Percentiles rank a stretch among this genome's conserved stretches.
Evolutionary conservation across 2,797 vertebrate genomes (phyloP).

Genomic region (Enteromius unitaeniatus): DNA sequence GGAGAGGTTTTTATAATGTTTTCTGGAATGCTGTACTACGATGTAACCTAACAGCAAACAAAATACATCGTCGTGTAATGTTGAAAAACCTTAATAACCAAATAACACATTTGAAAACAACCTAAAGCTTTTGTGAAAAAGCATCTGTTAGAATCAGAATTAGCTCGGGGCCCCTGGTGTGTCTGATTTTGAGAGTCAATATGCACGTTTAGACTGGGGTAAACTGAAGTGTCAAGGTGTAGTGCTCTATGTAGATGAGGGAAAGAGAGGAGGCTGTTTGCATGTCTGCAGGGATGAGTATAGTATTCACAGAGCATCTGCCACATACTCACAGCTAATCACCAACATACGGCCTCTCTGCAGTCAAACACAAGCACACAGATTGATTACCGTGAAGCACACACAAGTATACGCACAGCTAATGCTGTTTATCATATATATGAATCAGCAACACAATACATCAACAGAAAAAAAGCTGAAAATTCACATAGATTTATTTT

Average conservation of each 20-base stretch:
- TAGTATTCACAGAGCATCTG: slow-evolving; percentile 57
- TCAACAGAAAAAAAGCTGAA: not conserved
- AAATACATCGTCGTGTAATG: not conserved
- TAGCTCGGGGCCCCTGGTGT: not conserved
- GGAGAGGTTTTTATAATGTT: not conserved
- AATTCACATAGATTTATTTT: not conserved
- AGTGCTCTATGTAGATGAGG: slow-evolving; percentile 34
- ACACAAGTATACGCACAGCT: not conserved
- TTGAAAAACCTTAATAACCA: not conserved
- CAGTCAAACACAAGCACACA: slow-evolving; percentile 45
- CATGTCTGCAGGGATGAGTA: slow-evolving; percentile 48
- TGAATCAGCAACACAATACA: not conserved
- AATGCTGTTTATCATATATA: not conserved
- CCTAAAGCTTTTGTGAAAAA: not conserved
- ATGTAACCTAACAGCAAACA: not conserved
- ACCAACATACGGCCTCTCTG: slow-evolving; percentile 41
- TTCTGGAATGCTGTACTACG: not conserved
- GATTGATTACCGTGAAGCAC: slow-evolving; percentile 16
- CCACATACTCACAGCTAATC: slow-evolving; percentile 44
- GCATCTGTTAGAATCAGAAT: not conserved
- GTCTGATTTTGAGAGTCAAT: slow-evolving; percentile 7
- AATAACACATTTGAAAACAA: not conserved
- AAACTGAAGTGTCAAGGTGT: slow-evolving; percentile 17
- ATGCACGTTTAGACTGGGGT: not conserved
- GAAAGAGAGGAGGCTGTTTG: slow-evolving; percentile 10